A percentile compares a stretch with the other conserved stretches of the same genome.
Conservation (phyloP, 2,797 vertebrate species). For the Hephaestus fuliginosus region DNA sequence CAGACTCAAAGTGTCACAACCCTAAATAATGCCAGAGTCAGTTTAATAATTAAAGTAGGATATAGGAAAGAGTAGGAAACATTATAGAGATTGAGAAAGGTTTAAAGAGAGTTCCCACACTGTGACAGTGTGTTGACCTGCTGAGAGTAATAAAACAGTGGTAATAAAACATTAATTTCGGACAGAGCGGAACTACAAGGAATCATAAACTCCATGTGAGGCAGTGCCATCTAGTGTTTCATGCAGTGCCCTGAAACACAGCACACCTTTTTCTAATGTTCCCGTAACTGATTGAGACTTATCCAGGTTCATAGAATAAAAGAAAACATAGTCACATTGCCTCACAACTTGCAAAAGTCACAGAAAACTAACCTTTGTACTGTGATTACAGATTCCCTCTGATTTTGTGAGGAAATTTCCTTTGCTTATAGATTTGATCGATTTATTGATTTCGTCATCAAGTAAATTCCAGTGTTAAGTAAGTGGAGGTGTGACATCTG, state of each 20-base stretch:
- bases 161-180: background rate
- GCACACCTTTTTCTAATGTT: background rate
- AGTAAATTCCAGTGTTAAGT: background rate
- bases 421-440: background rate
- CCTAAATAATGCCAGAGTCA: background rate
- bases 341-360: background rate
- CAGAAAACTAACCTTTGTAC: background rate
- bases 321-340: background rate
- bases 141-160: background rate
- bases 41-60: background rate
- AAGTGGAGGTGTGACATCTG: background rate
- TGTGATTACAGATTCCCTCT: background rate
- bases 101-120: background rate
- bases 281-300: background rate
- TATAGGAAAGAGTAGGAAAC: background rate
- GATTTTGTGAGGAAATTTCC: background rate
- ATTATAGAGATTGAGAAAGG: background rate
- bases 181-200: background rate
- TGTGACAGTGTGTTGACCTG: background rate
- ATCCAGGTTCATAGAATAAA: background rate
- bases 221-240: constrained; percentile 35
- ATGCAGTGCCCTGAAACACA: background rate
- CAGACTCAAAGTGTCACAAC: fast-evolving
- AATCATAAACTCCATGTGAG: background rate
- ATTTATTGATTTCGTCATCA: constrained; percentile 18